A percentile compares a stretch with the other conserved stretches of the same genome.
These are phyloP conservation scores for Pterocles gutturalis DNA, from an alignment of 2,113 vertebrate genomes.

Conservation along the genomic window DNA sequence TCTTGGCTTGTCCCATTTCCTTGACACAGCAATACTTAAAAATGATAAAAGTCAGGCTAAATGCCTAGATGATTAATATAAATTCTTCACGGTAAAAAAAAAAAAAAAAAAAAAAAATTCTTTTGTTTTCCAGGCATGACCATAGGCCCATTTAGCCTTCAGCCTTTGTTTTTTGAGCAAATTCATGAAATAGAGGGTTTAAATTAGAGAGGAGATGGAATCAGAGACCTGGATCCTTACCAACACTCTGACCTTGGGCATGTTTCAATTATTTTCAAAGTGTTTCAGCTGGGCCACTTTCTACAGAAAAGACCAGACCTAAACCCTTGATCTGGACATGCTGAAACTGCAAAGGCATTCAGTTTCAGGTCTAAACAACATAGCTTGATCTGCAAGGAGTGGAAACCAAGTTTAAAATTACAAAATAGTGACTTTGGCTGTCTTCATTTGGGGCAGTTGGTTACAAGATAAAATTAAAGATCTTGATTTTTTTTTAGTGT, in stretches of 20 bases:
- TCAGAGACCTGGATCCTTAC: background rate
- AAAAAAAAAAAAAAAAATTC: background rate
- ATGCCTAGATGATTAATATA: background rate
- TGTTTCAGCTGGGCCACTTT: background rate
- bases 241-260: background rate
- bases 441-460: background rate
- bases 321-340: background rate
- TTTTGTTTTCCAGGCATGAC: background rate
- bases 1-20: background rate
- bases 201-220: conserved; percentile 11
- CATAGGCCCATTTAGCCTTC: background rate
- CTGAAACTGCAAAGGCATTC: background rate
- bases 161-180: background rate
- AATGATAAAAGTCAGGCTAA: background rate
- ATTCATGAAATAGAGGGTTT: background rate
- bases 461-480: background rate
- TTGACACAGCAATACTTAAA: background rate
- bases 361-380: background rate
- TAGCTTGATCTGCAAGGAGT: background rate
- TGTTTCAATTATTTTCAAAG: background rate
- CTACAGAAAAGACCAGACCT: background rate
- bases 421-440: background rate
- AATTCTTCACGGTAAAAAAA: background rate
- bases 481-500: background rate
- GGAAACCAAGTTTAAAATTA: background rate